Evolutionary conservation across 2,888 invertebrate species (phyloP).

Genomic region (Emmelina monodactyla): DNA sequence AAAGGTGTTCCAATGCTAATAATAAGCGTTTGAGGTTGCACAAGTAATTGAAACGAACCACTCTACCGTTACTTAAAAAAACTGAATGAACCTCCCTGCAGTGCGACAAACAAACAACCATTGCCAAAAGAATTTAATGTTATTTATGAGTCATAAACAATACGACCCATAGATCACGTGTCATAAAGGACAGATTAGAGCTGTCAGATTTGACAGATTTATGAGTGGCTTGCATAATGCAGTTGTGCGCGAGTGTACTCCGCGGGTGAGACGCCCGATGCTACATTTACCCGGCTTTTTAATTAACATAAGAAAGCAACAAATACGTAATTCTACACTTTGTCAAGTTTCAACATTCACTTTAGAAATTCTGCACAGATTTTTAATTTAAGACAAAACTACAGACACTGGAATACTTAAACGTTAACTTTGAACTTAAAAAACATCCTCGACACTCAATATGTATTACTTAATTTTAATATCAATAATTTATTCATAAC

Average conservation of each 20-base stretch:
- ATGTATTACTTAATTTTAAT: too few species aligned
- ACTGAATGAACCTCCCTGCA: neutral
- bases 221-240: conserved; percentile 44
- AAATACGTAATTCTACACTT: too few species aligned
- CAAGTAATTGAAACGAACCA: too few species aligned
- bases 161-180: conserved; percentile 55
- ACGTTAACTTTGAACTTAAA: too few species aligned
- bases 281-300: conserved; percentile 6
- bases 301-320: neutral
- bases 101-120: too few species aligned
- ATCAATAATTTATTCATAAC: conserved; percentile 1
- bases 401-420: too few species aligned
- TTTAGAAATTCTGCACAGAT: too few species aligned
- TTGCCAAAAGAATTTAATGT: neutral
- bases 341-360: too few species aligned
- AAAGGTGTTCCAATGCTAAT: too few species aligned
- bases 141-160: conserved; percentile 50
- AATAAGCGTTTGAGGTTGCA: too few species aligned
- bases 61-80: conserved; percentile 12
- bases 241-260: conserved; percentile 21
- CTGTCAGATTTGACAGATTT: conserved; percentile 47
- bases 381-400: too few species aligned
- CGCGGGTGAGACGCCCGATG: conserved; percentile 7
- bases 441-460: too few species aligned
- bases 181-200: conserved; percentile 59